Evolutionary conservation across 2,113 vertebrate genomes (phyloP), one percentile per base, ranked within the genome.

Genomic region (Myocastor coypus): DNA sequence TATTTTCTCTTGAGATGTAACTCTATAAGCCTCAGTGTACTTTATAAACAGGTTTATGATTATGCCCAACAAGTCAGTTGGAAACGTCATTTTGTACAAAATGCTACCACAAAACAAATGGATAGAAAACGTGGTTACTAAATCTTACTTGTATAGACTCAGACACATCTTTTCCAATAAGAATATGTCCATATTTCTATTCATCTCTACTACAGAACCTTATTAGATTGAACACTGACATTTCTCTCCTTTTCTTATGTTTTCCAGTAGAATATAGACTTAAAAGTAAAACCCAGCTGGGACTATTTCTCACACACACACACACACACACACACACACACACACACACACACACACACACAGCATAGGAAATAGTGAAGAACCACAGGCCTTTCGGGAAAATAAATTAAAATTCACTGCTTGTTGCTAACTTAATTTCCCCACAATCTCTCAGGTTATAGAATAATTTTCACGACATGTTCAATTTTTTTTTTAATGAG

Each of bases 381-480:
- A 91, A 92, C 40, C 24, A 96, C 9, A 69, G 8, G 55, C 13
- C 16, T 89, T 88, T 85, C 73, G 55, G 55, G 55, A 73, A 75
- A 46, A 89, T 82, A 81, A 95, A 73, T 88, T 94, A 87, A 95
- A 96, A 94, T 95, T 92, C 73, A 94, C 20, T 91, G 88, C 57
- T 95, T 91, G 87, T 78, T 96, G 57, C 83, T 89, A 95, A 95
- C 84, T 75, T 93, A 84, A 92, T 96, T 97, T 91, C 24, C 59
- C 24, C 64, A 68, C 73, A 93, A 75, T 92, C 55, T 92, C 75
- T 94, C 59, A 92, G 52, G 34, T 32, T 46, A 87, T 16, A 78
- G 42, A 71, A 52, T 89, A 86, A 91, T 26, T 77, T 46, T 77
- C 12, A 93, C 87, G 94, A 57, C 63, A 94, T 5, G 77, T 71